Base-by-base conservation (phyloP, 2,888 invertebrate species). In the Candidula unifasciata region DNA sequence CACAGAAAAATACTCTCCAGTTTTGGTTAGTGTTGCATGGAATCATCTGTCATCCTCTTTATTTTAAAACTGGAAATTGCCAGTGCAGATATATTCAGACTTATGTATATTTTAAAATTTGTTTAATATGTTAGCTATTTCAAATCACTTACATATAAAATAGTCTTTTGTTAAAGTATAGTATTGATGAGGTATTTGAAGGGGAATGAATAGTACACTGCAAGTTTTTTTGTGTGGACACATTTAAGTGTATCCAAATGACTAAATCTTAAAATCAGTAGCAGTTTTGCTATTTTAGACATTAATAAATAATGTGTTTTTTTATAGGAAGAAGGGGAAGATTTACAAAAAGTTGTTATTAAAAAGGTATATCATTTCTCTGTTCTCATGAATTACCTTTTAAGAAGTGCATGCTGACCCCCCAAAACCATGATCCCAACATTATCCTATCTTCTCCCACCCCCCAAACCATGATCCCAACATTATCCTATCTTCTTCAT, bases 281-380 rank as follows among this genome's bases (percentile, higher is more conserved):
- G 44, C 44, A 44, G 13, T 44, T 6, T 10, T 44, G 44, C 13
- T 44, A 44, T 52, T n/a, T 76, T 44, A 44, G 35, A 30, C 8
- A 68, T 79, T 66, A 79, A 79, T 60, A 77, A n/a, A n/a, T 44
- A 71, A 33, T 57, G n/a, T 57, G 52, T 81, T 81, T 73, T 81
- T 18, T 60, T 30, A 37, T 73, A 82, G 76, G 76, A 74, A 30
- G 76, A 82, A 64, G 82, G 76, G 33, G 35, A 82, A 76, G 30
- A 52, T 66, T 76, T 74, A 18, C 37, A 52, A 18, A 8, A 44
- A 3, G 3, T 66, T 13, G 44, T 76, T n/a, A n/a, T n/a, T 60
- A 33, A 0, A 30, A 82, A 82, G 82, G 66, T 66, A 64, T 52
- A 66, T 13, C 2, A 33, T 66, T 52, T 27, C 66, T 54, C 16